Base-by-base conservation (phyloP, 2,888 invertebrate genomes). In the Thera obeliscata region DNA sequence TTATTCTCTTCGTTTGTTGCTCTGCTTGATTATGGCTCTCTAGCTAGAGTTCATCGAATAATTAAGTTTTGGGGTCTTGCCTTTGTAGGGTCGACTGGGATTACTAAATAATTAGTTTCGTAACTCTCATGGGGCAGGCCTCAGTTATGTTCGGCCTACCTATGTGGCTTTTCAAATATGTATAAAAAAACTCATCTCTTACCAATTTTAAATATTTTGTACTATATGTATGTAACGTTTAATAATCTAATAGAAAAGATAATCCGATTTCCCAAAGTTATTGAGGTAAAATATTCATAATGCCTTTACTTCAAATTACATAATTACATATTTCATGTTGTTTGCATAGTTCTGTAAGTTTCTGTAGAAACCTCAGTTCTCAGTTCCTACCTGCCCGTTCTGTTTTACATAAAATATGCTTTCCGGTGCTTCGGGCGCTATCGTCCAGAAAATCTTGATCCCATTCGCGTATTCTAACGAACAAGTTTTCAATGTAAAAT, bases 351-450 rank as follows among this genome's bases (percentile, higher is more conserved):
- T 72, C 57, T 57, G 62, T 71, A 70, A 77, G 74, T 72, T 73
- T 78, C 73, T 71, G 71, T 71, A 73, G 75, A 76, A 83, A 81
- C 80, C 81, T 79, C 76, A 76, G 43, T 57, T 46, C 81, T 79
- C 76, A 76, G 43, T 57, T 46, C 38, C 61, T 69, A 67, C 62
- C 67, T 70, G 75, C 70, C 64, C 70, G 64, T 65, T 71, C 68
- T 76, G 69, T 67, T 79, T 79, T 76, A 72, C 77, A 78, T 79
- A 79, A 81, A 77, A 78, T 81, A 80, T 78, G 73, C 71, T 71
- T 76, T 76, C 77, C 78, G 71, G 71, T 67, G 72, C 73, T 73
- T 67, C 70, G 68, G 60, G 70, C 69, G 70, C 61, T 76, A 75
- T 72, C 70, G 61, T 63, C 50, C 55, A 64, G 70, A 64, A 67